These are phyloP conservation scores for Bufotes viridis DNA, from an alignment of 2,797 vertebrate genomes.

Conservation along the genomic window DNA sequence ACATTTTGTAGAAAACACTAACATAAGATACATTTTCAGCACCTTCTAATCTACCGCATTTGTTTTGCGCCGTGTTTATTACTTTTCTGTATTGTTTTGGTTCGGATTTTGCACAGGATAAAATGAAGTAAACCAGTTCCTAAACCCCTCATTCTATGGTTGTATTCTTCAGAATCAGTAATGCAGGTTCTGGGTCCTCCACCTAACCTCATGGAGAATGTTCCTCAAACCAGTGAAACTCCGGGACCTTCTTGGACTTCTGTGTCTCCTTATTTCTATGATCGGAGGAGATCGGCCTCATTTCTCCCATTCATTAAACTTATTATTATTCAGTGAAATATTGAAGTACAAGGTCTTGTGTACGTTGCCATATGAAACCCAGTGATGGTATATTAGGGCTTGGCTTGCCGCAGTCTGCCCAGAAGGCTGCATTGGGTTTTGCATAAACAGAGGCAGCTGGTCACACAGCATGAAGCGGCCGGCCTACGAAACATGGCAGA, in stretches of 20 bases:
- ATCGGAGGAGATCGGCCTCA: neutral
- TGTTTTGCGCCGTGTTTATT: too few relatives aligned
- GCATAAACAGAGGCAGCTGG: constrained; percentile 81
- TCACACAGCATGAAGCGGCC: constrained; percentile 77
- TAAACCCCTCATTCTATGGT: too few relatives aligned
- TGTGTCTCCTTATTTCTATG: neutral
- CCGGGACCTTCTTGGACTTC: neutral
- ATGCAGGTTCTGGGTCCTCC: neutral
- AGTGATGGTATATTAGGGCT: constrained; percentile 62
- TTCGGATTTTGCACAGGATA: too few relatives aligned
- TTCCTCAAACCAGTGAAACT: neutral
- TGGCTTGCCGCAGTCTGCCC: constrained; percentile 67
- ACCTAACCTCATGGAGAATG: neutral
- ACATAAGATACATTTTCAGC: too few relatives aligned
- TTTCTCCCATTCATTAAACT: neutral
- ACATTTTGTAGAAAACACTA: too few relatives aligned
- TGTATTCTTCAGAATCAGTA: too few relatives aligned
- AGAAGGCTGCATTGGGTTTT: constrained; percentile 71
- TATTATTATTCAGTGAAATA: constrained; percentile 45
- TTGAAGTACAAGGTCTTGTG: constrained; percentile 48
- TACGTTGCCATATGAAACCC: constrained; percentile 68
- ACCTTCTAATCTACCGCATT: too few relatives aligned
- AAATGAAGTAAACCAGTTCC: too few relatives aligned
- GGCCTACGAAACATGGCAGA: constrained; percentile 74
- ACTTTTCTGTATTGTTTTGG: too few relatives aligned